A percentile compares a stretch with the other conserved stretches of the same genome.
These are phyloP conservation scores for Lydus trimaculatus DNA, from an alignment of 2,888 invertebrate species.

Conservation along the genomic window DNA sequence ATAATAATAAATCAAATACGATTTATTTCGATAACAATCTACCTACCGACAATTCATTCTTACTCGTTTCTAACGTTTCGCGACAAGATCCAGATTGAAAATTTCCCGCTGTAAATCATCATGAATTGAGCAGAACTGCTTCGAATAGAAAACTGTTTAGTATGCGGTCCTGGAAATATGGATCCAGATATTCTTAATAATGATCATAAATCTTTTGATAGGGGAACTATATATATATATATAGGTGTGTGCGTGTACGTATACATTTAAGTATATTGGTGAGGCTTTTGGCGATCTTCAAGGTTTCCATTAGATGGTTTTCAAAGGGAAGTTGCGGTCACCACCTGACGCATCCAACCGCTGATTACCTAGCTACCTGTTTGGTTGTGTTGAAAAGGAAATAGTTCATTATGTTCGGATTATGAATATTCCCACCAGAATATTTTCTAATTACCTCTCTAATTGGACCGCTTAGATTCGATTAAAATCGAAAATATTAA, in stretches of 20 bases:
- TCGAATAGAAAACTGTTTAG: conserved; percentile 45
- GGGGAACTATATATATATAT: background rate
- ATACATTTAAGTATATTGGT: background rate
- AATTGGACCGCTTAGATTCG: background rate
- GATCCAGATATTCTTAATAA: conserved; percentile 50
- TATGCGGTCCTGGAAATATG: conserved; percentile 37
- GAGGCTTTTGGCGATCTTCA: background rate
- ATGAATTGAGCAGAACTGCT: conserved; percentile 27
- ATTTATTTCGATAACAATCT: conserved; percentile 3
- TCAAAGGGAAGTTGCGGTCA: conserved; percentile 34
- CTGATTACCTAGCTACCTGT: conserved; percentile 19
- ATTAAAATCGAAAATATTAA: background rate
- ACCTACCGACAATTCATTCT: background rate
- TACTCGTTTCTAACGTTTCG: background rate
- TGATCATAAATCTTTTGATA: conserved; percentile 45
- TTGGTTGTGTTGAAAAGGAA: background rate
- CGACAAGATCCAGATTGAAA: conserved; percentile 20
- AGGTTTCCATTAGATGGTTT: conserved; percentile 18
- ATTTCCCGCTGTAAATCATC: conserved; percentile 27
- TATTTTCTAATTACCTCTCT: too few species aligned
- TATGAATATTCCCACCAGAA: background rate
- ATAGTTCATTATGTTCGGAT: background rate
- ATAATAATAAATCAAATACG: background rate
- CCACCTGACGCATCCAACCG: conserved; percentile 32
- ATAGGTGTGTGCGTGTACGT: background rate